Evolutionary conservation across 2,797 vertebrate species (phyloP).

Genomic region (Sebastes dallii): DNA sequence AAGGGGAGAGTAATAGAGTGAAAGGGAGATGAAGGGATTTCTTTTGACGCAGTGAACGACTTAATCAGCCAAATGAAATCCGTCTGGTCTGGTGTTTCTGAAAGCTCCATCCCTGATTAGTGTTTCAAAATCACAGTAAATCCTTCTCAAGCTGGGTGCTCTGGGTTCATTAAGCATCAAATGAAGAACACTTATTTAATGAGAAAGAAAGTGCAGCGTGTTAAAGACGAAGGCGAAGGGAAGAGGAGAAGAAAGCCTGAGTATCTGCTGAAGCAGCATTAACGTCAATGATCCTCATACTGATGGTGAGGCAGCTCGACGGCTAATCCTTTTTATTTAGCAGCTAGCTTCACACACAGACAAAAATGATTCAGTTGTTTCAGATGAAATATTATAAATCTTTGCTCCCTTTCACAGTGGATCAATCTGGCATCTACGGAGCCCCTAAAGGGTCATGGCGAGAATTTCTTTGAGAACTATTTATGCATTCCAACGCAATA

Average conservation of each 20-base stretch:
- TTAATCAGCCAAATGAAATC: not conserved
- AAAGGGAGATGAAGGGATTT: not conserved
- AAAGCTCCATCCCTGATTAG: constrained; percentile 5
- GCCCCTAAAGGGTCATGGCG: too few species aligned
- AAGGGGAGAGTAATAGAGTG: not conserved
- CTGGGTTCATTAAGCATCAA: not conserved
- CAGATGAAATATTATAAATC: not conserved
- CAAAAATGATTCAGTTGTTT: not conserved
- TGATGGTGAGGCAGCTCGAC: not conserved
- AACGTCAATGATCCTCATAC: not conserved
- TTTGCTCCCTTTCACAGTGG: not conserved
- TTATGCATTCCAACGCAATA: too few species aligned
- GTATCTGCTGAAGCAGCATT: not conserved
- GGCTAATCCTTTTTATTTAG: not conserved
- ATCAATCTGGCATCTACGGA: not conserved
- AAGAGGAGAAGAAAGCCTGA: not conserved
- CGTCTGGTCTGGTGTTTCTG: not conserved
- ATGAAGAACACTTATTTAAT: not conserved
- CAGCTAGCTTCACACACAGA: not conserved
- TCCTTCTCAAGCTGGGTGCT: constrained; percentile 2
- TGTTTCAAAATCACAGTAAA: constrained; percentile 28
- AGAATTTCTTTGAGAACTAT: too few species aligned
- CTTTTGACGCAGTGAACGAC: not conserved
- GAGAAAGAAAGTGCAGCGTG: constrained; percentile 1
- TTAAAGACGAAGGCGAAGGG: not conserved